These are phyloP conservation scores for Pterocles gutturalis DNA, from an alignment of 2,113 vertebrate species.

Conservation along the genomic window DNA sequence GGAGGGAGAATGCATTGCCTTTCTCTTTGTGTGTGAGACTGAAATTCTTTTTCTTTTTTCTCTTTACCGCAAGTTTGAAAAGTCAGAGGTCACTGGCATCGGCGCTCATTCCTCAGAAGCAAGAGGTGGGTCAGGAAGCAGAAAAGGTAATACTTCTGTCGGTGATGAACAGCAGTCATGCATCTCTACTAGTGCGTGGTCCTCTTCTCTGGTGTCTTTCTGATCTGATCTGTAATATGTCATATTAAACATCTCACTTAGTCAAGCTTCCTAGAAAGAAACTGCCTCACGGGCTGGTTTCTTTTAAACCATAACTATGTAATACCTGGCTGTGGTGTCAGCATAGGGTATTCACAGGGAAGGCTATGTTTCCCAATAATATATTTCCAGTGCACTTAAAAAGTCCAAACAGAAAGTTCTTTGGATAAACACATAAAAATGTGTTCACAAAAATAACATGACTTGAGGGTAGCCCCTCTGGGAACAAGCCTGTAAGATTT, in stretches of 20 bases:
- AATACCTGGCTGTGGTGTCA: not conserved
- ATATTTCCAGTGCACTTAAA: not conserved
- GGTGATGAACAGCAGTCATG: accelerated
- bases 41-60: not conserved
- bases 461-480: not conserved
- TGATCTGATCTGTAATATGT: not conserved
- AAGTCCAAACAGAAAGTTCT: not conserved
- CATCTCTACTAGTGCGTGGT: accelerated
- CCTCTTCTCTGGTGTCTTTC: not conserved
- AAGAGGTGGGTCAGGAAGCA: conserved; percentile 20
- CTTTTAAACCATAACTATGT: not conserved
- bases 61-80: conserved; percentile 33
- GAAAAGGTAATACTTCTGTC: conserved; percentile 64
- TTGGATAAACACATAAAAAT: accelerated
- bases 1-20: not conserved
- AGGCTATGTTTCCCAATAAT: not conserved
- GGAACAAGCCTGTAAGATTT: not conserved
- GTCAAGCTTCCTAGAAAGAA: not conserved
- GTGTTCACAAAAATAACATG: not conserved
- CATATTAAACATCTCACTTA: not conserved
- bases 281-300: not conserved
- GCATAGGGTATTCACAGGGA: not conserved
- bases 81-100: not conserved
- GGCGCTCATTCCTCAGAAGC: not conserved
- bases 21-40: not conserved